These are phyloP conservation scores for Wiebesia pumilae DNA, from an alignment of 1,140 invertebrate species.

Conservation along the genomic window DNA sequence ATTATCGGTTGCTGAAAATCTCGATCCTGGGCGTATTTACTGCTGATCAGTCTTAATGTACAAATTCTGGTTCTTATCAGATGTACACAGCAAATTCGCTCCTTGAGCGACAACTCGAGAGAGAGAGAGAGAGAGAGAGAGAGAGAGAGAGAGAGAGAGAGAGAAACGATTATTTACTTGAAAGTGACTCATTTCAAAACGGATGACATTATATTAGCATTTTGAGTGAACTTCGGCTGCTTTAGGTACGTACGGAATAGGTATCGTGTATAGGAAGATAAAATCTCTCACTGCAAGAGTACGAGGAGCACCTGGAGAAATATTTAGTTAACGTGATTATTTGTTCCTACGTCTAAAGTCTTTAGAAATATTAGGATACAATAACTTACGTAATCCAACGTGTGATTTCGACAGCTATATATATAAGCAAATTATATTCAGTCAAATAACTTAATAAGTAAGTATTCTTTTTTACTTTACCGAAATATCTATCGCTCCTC, in stretches of 20 bases:
- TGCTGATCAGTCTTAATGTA: slow-evolving; percentile 16
- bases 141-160: slow-evolving; percentile 21
- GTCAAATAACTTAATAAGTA: too few species aligned
- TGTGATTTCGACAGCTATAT: neutral
- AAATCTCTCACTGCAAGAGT: neutral
- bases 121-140: slow-evolving; percentile 8
- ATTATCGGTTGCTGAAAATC: slow-evolving; percentile 13
- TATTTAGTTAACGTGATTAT: slow-evolving; percentile 30
- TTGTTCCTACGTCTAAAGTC: neutral
- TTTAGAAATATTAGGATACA: neutral
- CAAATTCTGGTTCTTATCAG: neutral
- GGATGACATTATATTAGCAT: slow-evolving; percentile 38
- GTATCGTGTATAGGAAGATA: slow-evolving; percentile 32
- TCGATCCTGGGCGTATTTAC: neutral
- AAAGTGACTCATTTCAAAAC: slow-evolving; percentile 32
- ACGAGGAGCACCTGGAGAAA: neutral
- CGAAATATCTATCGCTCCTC: too few species aligned
- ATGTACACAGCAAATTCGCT: neutral
- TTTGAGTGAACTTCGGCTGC: slow-evolving; percentile 20
- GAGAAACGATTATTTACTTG: neutral
- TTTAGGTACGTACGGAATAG: neutral
- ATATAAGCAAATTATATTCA: neutral
- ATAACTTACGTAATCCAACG: neutral
- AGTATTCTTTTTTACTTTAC: too few species aligned
- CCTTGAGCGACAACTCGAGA: neutral